phyloP scores from a whole-genome alignment of 2,888 invertebrate genomes.

The Spicauda simplicius region DNA sequence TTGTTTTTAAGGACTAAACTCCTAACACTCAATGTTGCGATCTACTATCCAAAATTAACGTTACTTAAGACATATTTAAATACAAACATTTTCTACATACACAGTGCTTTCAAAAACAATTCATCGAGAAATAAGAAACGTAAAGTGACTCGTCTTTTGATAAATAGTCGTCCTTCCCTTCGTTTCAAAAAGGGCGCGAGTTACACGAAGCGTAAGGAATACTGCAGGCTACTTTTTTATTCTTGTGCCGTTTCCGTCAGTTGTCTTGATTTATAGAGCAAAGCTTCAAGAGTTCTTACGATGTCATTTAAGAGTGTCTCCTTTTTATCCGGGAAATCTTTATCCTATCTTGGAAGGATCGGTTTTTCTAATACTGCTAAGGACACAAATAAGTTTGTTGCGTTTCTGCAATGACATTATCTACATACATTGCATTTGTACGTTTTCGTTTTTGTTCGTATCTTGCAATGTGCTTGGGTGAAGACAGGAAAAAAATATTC shows the following conservation, averaged over 20 bases:
- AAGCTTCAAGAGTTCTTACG: background rate
- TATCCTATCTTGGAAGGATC: background rate
- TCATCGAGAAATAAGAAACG: background rate
- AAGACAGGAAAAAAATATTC: no score
- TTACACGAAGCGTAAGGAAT: background rate
- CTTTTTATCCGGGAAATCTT: background rate
- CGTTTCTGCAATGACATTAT: no score
- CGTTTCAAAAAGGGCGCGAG: background rate
- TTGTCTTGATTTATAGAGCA: background rate
- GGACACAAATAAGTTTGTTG: no score
- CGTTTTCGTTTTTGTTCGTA: no score
- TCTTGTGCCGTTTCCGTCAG: background rate
- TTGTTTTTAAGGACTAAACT: no score
- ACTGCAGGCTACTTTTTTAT: background rate
- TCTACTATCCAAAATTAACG: no score
- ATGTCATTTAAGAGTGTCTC: background rate
- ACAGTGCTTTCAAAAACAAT: background rate
- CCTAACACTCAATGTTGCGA: no score
- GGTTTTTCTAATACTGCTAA: background rate
- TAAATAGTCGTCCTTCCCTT: background rate
- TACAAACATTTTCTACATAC: no score
- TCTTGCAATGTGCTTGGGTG: no score
- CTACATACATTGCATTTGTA: no score
- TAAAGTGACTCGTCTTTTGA: background rate
- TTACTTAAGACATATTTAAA: no score